Base-by-base conservation (phyloP, 2,113 vertebrate species). In the Hipposideros armiger region DNA sequence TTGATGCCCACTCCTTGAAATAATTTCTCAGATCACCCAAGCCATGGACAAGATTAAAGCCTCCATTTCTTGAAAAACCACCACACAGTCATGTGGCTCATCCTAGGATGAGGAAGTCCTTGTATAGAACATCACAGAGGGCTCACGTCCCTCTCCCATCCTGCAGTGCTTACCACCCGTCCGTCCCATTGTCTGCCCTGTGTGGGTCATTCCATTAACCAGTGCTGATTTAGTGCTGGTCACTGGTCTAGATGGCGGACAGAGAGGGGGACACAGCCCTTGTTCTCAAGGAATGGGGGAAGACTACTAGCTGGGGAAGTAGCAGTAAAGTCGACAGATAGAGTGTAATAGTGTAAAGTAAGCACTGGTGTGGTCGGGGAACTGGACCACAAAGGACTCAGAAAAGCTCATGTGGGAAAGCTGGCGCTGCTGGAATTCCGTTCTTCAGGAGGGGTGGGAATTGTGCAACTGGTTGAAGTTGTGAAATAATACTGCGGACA, bases 11-110 rank as follows among this genome's bases (percentile, higher is more conserved):
- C 1, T 85, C 20, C 66, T 84, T 93, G 66, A 87, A 90, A 89
- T 86, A 56, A 50, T 73, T 90, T 94, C 85, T 93, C 47, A 64
- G 80, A 94, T 80, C 67, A 5, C 30, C 19, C n/a, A 95, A 80
- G 83, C 73, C 32, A 32, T 5, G 14, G 56, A 50, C 30, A 92
- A 84, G 45, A 56, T 93, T 3, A 92, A 45, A 91, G 64, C 52
- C 56, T 77, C n/a, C 82, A 52, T 52, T 93, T 30, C 32, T 40
- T 81, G 19, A 28, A 64, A 76, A 60, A 24, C n/a, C 95, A 54
- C 9, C 10, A 50, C 56, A 47, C 4, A 40, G n/a, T 32, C 56
- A 11, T 10, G 11, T 20, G 14, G 22, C 8, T 86, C 26, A 19
- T 52, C 15, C 14, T 58, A 11, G 73, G 20, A 84, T 28, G 17